phyloP scores from a whole-genome alignment of 2,888 invertebrate genomes.

The Brachycybe producta region DNA sequence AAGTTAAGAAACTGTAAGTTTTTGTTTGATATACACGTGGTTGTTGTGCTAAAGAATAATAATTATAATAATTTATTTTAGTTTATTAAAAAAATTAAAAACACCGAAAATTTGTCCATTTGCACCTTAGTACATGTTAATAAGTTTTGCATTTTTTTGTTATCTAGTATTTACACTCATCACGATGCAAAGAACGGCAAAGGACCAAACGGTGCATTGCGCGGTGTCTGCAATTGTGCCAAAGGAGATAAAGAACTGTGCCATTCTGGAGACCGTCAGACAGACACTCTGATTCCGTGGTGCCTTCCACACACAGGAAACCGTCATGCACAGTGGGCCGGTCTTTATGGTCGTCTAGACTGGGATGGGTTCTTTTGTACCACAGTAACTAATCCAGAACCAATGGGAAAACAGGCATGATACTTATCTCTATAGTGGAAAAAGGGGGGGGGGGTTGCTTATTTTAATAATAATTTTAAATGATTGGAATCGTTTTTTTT shows the following conservation, averaged over 20 bases:
- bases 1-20: slow-evolving; percentile 45
- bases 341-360: slow-evolving; percentile 62
- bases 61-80: too few species aligned
- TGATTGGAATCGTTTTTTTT: neutral
- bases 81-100: too few species aligned
- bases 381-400: slow-evolving; percentile 69
- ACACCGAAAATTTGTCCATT: too few species aligned
- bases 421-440: neutral
- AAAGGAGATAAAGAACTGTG: slow-evolving; percentile 39
- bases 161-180: slow-evolving; percentile 39
- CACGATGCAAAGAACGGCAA: slow-evolving; percentile 43
- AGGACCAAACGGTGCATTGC: slow-evolving; percentile 38
- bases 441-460: neutral
- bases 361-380: slow-evolving; percentile 78
- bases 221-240: slow-evolving; percentile 68
- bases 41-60: too few species aligned
- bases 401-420: slow-evolving; percentile 68
- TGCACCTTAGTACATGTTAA: too few species aligned
- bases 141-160: neutral
- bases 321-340: slow-evolving; percentile 74
- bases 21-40: too few species aligned
- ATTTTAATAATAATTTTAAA: too few species aligned
- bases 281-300: slow-evolving; percentile 75
- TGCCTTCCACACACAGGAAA: slow-evolving; percentile 76
- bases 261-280: slow-evolving; percentile 57